Evolutionary conservation across 2,888 invertebrate genomes (phyloP), one percentile per base, ranked within the genome.

Genomic region (Xanthia icteritia): DNA sequence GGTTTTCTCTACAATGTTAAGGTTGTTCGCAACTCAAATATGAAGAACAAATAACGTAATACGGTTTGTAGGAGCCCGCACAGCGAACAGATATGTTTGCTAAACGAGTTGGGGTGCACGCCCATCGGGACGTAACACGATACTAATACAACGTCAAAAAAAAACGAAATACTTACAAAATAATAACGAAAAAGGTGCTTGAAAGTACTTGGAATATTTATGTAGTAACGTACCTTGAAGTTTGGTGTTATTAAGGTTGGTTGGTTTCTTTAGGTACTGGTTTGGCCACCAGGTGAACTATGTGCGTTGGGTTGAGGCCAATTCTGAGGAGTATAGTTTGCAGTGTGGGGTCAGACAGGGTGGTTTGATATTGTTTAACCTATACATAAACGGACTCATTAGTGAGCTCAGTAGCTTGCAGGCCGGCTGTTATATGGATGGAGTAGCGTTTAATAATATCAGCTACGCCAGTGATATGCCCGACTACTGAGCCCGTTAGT

Each of bases 21-120:
- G 82, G 88, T 88, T 82, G 89, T 75, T 77, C 42, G 80, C 72
- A 83, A 89, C 84, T 86, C 88, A 88, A 89, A 90, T 86, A 88
- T 86, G 74, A 83, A 82, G 85, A 86, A 85, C 87, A 89, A 89
- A 90, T 85, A 89, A 70, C 68, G 76, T 90, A 86, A 90, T 83
- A 86, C 85, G 82, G 88, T 84, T 87, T 71, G 82, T 69, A 86
- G 69, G 79, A 86, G 69, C 86, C 83, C 51, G 79, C 79, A 77
- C 72, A 31, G 54, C 36, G 79, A 67, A 79, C 86, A 79, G 84
- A 84, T 86, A 84, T 84, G 84, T 84, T 86, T 86, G 84, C 70
- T 51, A 39, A 82, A 51, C 61, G 74, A 73, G 83, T 54, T 56
- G 54, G 60, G 80, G 48, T 11, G 42, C 36, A 9, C 36, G 58